phyloP scores from a whole-genome alignment of 2,797 vertebrate genomes.

The Steatocranus sp. region DNA sequence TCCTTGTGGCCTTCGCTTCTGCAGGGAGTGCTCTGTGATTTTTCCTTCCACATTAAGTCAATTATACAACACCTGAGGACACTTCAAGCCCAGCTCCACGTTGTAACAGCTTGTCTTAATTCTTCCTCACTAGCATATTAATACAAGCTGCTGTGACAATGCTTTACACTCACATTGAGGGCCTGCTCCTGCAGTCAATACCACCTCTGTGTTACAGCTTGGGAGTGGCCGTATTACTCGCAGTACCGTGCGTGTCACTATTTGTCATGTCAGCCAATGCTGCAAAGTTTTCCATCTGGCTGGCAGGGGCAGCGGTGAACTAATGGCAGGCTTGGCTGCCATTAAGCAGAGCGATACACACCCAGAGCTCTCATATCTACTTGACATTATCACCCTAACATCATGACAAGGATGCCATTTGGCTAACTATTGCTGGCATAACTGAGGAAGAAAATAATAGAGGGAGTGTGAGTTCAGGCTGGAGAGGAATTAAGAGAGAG shows the following conservation, averaged over 20 bases:
- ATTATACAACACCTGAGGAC: slow-evolving; percentile 65
- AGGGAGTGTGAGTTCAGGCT: slow-evolving; percentile 20
- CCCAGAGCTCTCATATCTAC: slow-evolving; percentile 50
- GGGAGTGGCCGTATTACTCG: slow-evolving; percentile 21
- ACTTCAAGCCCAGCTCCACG: slow-evolving; percentile 32
- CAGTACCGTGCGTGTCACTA: slow-evolving; percentile 26
- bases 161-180: not conserved
- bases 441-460: slow-evolving; percentile 37
- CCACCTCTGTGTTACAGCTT: not conserved
- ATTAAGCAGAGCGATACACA: slow-evolving; percentile 51
- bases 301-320: slow-evolving; percentile 28
- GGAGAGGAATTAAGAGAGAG: slow-evolving; percentile 27
- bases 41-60: slow-evolving; percentile 55
- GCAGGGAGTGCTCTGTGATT: slow-evolving; percentile 51
- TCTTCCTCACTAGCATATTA: slow-evolving; percentile 31
- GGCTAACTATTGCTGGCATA: slow-evolving; percentile 52
- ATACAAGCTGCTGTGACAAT: slow-evolving; percentile 5
- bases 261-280: slow-evolving; percentile 29
- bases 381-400: slow-evolving; percentile 62
- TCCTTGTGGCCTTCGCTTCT: slow-evolving; percentile 29
- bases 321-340: slow-evolving; percentile 47
- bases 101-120: slow-evolving; percentile 44
- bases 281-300: slow-evolving; percentile 26
- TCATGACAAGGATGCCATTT: slow-evolving; percentile 60
- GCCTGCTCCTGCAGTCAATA: slow-evolving; percentile 3